Conservation (phyloP, 2,797 vertebrate genomes). For the Heliangelus exortis region DNA sequence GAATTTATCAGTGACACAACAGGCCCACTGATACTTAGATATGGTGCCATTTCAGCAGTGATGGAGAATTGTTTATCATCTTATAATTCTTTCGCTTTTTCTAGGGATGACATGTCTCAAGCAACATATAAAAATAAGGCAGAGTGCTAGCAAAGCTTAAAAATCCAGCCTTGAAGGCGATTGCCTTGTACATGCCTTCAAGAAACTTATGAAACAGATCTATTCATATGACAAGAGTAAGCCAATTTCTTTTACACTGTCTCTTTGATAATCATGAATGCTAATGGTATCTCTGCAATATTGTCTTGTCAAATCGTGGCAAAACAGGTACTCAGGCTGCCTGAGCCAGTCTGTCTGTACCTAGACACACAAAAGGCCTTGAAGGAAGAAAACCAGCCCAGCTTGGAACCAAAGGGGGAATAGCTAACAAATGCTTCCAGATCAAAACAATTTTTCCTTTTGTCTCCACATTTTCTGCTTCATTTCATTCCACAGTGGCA, state of each 20-base stretch:
- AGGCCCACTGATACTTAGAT: slow-evolving; percentile 21
- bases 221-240: slow-evolving; percentile 42
- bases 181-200: slow-evolving; percentile 48
- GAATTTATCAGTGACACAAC: slow-evolving; percentile 50
- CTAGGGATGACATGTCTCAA: slow-evolving; percentile 52
- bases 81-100: slow-evolving; percentile 53
- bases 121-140: slow-evolving; percentile 41
- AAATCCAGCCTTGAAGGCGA: slow-evolving; percentile 26
- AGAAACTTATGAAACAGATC: slow-evolving; percentile 57
- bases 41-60: slow-evolving; percentile 45
- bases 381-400: not conserved
- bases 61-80: slow-evolving; percentile 42
- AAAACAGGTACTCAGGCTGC: slow-evolving; percentile 13
- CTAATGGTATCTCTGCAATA: slow-evolving; percentile 49
- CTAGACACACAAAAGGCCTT: slow-evolving; percentile 8
- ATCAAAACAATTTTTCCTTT: slow-evolving; percentile 48
- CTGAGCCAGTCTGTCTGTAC: slow-evolving; percentile 17
- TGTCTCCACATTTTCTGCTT: slow-evolving; percentile 48
- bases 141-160: slow-evolving; percentile 9
- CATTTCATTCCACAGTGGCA: not conserved
- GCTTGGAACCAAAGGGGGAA: slow-evolving; percentile 21
- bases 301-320: slow-evolving; percentile 40
- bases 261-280: slow-evolving; percentile 67
- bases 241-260: slow-evolving; percentile 52
- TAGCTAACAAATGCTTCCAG: slow-evolving; percentile 52